These are phyloP conservation scores for Agraylea sexmaculata DNA, from an alignment of 1,140 invertebrate genomes.

Conservation along the genomic window DNA sequence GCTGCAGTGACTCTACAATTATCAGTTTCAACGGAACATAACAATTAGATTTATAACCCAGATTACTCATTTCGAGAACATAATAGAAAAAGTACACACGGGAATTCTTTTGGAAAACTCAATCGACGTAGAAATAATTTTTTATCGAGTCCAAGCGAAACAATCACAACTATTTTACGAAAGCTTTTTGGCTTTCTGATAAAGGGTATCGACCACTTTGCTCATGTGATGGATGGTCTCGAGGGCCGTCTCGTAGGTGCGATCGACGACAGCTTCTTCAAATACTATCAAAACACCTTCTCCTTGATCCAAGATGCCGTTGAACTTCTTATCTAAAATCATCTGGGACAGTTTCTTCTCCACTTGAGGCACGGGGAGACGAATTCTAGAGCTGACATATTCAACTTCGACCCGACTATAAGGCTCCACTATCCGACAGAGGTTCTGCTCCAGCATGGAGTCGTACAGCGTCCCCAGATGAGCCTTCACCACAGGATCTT, in stretches of 20 bases:
- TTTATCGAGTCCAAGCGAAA: no score
- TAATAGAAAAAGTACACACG: no score
- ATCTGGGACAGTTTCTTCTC: slow-evolving; percentile 99
- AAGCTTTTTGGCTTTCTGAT: slow-evolving; percentile 96
- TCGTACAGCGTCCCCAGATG: slow-evolving; percentile 96
- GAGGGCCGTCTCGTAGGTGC: slow-evolving; percentile 93
- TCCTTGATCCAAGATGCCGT: slow-evolving; percentile 95
- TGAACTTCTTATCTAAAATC: slow-evolving; percentile 97
- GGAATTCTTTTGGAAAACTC: no score
- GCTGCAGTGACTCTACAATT: no score
- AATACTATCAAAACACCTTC: slow-evolving; percentile 95
- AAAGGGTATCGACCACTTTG: slow-evolving; percentile 96
- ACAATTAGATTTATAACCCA: no score
- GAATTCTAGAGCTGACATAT: slow-evolving; percentile 53
- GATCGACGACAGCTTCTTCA: slow-evolving; percentile 87
- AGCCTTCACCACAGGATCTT: slow-evolving; percentile 92
- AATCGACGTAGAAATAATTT: no score
- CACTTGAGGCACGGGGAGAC: slow-evolving; percentile 78
- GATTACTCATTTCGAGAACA: no score
- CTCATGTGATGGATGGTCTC: slow-evolving; percentile 98
- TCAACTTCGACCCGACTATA: slow-evolving; percentile 92
- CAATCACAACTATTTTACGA: no score
- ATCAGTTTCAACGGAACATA: no score
- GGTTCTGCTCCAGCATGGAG: slow-evolving; percentile 97
- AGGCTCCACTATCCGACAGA: slow-evolving; percentile 96